Conservation (phyloP, 2,113 vertebrate genomes). For the Strix aluco region DNA sequence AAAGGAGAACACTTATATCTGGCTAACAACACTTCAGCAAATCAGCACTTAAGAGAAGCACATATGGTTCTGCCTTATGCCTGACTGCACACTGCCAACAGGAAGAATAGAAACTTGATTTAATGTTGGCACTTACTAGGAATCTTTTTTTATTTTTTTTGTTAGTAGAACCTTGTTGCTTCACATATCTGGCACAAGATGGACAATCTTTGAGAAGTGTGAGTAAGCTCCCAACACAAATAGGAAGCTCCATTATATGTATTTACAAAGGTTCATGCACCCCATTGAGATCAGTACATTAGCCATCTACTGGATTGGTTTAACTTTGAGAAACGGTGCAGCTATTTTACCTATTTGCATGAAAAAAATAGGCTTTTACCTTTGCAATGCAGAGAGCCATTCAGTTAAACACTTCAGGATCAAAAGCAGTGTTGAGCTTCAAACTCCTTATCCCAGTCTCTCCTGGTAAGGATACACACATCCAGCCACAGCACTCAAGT, state of each 20-base stretch:
- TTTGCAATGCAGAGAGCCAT: neutral
- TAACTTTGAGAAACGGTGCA: neutral
- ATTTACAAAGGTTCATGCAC: neutral
- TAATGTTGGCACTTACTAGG: neutral
- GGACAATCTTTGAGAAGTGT: neutral
- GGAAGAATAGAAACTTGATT: conserved; percentile 32
- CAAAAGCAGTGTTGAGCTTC: neutral
- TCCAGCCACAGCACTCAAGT: neutral
- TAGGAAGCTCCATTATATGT: neutral
- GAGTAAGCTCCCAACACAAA: neutral
- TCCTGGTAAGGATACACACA: neutral
- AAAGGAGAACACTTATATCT: conserved; percentile 4
- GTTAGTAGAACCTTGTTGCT: neutral
- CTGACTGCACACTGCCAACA: conserved; percentile 41
- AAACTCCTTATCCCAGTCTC: neutral
- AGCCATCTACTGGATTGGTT: neutral
- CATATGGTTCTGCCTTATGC: conserved; percentile 68
- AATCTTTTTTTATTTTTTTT: conserved; percentile 25
- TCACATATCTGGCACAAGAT: neutral
- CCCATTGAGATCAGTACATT: neutral
- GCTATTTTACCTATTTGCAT: neutral
- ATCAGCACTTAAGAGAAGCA: conserved; percentile 37
- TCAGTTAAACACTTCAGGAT: neutral
- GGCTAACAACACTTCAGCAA: conserved; percentile 23
- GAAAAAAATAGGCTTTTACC: neutral